phyloP scores from a whole-genome alignment of 2,888 invertebrate genomes.

The Plusia festucae region DNA sequence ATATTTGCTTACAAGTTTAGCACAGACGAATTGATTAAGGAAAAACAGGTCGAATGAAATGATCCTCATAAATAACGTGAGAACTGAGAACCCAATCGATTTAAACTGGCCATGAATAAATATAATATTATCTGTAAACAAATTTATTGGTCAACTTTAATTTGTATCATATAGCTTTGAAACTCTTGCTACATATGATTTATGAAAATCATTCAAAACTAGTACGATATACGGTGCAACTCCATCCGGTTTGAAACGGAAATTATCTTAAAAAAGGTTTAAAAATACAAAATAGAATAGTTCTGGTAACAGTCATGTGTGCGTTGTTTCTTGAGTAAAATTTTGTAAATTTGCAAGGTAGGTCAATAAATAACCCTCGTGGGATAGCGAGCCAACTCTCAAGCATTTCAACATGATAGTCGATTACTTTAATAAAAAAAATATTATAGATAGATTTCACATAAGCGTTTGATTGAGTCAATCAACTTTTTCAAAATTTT shows the following conservation, averaged over 20 bases:
- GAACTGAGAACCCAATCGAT: constrained; percentile 41
- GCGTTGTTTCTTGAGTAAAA: no score
- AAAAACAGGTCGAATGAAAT: constrained; percentile 48
- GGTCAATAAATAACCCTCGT: no score
- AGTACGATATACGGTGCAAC: not conserved
- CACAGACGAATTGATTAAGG: constrained; percentile 24
- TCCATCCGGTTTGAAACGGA: no score
- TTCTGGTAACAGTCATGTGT: no score
- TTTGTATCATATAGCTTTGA: constrained; percentile 27
- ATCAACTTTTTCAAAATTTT: no score
- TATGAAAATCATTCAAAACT: constrained; percentile 8
- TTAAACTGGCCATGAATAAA: constrained; percentile 40
- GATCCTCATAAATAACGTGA: constrained; percentile 44
- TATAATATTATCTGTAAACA: constrained; percentile 33
- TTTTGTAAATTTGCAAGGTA: no score
- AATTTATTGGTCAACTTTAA: constrained; percentile 42
- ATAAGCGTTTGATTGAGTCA: constrained; percentile 5
- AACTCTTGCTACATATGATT: constrained; percentile 24
- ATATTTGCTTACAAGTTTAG: constrained; percentile 37
- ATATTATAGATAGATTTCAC: not conserved
- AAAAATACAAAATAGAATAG: no score
- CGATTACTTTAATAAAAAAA: no score
- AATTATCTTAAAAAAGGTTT: no score
- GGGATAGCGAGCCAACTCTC: no score
- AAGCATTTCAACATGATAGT: not conserved